These are phyloP conservation scores for Melanerpes formicivorus DNA, from an alignment of 2,113 vertebrate genomes.

Conservation along the genomic window DNA sequence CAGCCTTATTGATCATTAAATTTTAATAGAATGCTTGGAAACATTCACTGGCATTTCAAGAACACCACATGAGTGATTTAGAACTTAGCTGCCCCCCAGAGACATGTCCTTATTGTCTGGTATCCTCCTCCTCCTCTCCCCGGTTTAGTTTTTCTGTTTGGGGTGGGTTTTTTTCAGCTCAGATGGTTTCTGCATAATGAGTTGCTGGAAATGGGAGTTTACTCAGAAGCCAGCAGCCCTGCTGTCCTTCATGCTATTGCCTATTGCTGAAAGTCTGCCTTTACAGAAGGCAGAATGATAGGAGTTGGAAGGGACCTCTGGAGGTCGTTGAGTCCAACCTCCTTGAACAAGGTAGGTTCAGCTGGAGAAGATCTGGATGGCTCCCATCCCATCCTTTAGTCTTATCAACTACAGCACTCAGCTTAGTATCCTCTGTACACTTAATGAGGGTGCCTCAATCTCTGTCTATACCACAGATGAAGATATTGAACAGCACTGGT, in stretches of 20 bases:
- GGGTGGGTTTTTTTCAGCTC: neutral
- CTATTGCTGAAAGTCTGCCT: neutral
- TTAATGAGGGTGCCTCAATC: too few relatives aligned
- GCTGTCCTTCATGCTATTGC: neutral
- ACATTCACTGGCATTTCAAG: conserved; percentile 70
- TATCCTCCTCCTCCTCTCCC: neutral
- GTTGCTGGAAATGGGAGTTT: conserved; percentile 1
- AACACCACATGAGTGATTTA: conserved; percentile 67
- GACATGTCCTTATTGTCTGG: conserved; percentile 5
- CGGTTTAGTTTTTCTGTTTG: too few relatives aligned
- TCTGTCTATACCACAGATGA: too few relatives aligned
- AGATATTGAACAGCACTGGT: too few relatives aligned
- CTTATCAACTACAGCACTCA: too few relatives aligned
- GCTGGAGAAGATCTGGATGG: too few relatives aligned
- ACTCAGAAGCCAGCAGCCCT: neutral
- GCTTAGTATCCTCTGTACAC: too few relatives aligned
- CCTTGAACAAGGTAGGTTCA: too few relatives aligned
- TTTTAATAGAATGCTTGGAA: conserved; percentile 80
- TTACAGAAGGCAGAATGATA: neutral
- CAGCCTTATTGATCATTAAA: conserved; percentile 78
- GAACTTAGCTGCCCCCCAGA: conserved; percentile 6
- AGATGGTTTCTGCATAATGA: neutral
- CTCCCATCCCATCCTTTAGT: too few relatives aligned
- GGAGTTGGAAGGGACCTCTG: too few relatives aligned
- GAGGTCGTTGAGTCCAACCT: too few relatives aligned